Conservation (phyloP, 2,113 vertebrate species). For the Lynx canadensis region DNA sequence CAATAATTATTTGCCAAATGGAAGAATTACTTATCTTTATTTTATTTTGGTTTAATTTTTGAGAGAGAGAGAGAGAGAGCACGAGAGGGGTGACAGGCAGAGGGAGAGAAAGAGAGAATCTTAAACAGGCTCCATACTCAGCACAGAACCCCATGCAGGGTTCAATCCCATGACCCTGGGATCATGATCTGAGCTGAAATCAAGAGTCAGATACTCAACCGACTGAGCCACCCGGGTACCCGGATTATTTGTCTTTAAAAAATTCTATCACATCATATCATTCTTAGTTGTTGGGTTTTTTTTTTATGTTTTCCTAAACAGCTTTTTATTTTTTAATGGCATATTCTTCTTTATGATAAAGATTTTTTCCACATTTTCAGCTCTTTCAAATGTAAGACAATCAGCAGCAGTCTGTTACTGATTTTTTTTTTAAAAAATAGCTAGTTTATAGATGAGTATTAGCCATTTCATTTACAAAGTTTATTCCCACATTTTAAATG, state of each 20-base stretch:
- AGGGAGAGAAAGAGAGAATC: too few relatives aligned
- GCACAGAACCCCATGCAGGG: too few relatives aligned
- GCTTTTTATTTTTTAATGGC: neutral
- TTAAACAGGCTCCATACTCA: too few relatives aligned
- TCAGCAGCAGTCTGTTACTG: neutral
- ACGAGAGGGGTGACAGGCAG: too few relatives aligned
- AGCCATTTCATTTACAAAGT: conserved; percentile 19
- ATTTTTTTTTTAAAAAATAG: neutral
- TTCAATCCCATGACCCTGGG: too few relatives aligned
- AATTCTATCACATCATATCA: neutral
- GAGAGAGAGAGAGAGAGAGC: too few relatives aligned
- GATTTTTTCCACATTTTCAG: neutral
- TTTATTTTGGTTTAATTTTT: too few relatives aligned
- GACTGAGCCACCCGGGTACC: too few relatives aligned
- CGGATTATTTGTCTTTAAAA: neutral
- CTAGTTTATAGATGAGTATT: conserved; percentile 3
- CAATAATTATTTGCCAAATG: neutral
- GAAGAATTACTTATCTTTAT: neutral
- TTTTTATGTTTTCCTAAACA: neutral
- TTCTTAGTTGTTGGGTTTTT: neutral
- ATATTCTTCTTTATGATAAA: neutral
- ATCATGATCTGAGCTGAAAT: too few relatives aligned
- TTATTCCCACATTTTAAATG: neutral
- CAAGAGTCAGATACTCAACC: too few relatives aligned
- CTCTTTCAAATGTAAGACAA: neutral